Conservation (phyloP, 2,888 invertebrate species). For the Sesamia inferens region DNA sequence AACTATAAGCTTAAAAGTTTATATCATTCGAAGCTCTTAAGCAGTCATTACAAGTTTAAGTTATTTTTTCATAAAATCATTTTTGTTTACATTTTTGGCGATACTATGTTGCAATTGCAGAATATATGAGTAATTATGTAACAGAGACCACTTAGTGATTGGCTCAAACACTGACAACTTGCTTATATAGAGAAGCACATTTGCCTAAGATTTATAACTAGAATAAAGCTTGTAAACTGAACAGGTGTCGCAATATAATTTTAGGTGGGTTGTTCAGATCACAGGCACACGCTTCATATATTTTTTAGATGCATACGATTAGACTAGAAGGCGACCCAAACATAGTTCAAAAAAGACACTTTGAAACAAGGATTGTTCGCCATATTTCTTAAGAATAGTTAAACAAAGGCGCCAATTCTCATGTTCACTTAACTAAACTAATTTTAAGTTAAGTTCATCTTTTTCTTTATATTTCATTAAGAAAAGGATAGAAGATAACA, state of each 20-base stretch:
- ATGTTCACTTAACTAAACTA: no score
- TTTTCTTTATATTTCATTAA: no score
- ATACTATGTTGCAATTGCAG: no score
- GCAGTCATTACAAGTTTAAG: not conserved
- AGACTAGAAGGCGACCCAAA: not conserved
- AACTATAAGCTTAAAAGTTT: not conserved
- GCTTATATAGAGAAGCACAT: conserved; percentile 19
- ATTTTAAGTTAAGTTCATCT: no score
- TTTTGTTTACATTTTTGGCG: no score
- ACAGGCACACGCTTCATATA: not conserved
- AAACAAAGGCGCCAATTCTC: no score
- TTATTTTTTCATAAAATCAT: no score
- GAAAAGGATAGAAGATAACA: no score
- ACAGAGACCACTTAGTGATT: not conserved
- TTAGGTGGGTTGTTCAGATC: not conserved
- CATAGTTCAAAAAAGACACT: not conserved
- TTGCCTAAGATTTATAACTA: conserved; percentile 25
- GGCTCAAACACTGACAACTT: not conserved
- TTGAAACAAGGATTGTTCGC: not conserved
- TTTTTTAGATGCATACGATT: not conserved
- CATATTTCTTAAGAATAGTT: no score
- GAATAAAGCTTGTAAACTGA: conserved; percentile 21
- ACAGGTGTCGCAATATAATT: no score
- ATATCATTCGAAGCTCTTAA: not conserved
- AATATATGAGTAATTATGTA: not conserved